Conservation (phyloP, 2,113 vertebrate species). For the Uropsilus gracilis region DNA sequence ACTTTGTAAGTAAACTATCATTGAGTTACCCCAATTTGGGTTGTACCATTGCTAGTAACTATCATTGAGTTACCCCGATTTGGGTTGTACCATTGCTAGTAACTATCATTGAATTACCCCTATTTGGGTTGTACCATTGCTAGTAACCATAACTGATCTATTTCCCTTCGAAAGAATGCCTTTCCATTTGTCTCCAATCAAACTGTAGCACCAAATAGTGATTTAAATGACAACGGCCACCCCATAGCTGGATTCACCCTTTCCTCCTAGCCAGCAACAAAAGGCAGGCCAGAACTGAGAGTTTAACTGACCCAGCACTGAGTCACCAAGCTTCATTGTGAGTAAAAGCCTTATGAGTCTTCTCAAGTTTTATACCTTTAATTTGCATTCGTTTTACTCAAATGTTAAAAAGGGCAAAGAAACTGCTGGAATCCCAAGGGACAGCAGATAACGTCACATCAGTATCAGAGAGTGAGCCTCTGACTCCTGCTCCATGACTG, state of each 20-base stretch:
- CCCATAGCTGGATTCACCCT: background rate
- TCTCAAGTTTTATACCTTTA: background rate
- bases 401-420: background rate
- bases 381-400: background rate
- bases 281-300: background rate
- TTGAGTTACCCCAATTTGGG: background rate
- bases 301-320: background rate
- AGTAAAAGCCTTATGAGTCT: background rate
- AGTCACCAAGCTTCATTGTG: background rate
- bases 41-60: too few species aligned
- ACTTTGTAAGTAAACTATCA: too few species aligned
- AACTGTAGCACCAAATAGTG: background rate
- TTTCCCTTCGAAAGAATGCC: background rate
- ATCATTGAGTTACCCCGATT: background rate
- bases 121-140: too few species aligned
- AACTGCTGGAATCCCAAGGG: background rate
- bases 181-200: background rate
- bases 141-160: background rate
- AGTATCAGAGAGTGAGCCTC: background rate
- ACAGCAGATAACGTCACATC: background rate
- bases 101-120: background rate
- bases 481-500: background rate
- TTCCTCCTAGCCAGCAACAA: background rate
- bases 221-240: background rate
- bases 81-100: too few species aligned